Conservation (phyloP, 1,140 invertebrate genomes). For the Tetramorium alpestre region DNA sequence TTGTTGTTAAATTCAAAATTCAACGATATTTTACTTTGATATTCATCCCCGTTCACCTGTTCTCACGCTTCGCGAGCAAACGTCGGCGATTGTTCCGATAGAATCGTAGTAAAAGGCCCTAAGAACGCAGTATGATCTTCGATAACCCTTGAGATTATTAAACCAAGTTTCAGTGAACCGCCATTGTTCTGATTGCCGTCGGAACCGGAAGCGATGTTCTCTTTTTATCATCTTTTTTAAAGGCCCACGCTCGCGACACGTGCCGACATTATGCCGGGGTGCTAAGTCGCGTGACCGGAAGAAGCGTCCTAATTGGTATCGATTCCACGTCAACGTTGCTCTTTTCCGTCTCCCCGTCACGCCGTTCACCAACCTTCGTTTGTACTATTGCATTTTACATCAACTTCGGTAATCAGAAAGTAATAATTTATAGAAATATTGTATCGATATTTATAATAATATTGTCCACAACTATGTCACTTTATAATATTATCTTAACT, state of each 20-base stretch:
- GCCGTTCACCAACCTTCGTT: background rate
- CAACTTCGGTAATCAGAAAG: background rate
- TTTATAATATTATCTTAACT: background rate
- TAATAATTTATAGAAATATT: background rate
- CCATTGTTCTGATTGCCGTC: slow-evolving; percentile 63
- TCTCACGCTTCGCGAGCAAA: slow-evolving; percentile 31
- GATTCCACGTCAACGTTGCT: slow-evolving; percentile 75
- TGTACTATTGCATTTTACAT: background rate
- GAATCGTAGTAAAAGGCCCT: background rate
- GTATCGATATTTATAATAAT: background rate
- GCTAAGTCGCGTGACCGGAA: slow-evolving; percentile 85
- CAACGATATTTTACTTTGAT: background rate
- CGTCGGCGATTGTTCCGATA: background rate
- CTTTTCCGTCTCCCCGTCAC: slow-evolving; percentile 31
- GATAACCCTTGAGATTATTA: slow-evolving; percentile 78
- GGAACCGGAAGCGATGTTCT: slow-evolving; percentile 75
- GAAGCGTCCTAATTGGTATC: slow-evolving; percentile 86
- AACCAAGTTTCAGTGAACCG: slow-evolving; percentile 60
- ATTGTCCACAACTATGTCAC: background rate
- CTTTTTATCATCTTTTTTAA: slow-evolving; percentile 75
- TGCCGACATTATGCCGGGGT: slow-evolving; percentile 78
- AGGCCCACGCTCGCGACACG: slow-evolving; percentile 78
- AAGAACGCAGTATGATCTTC: background rate
- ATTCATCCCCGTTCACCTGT: background rate
- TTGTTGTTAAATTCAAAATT: background rate